Percentiles rank a stretch among this genome's conserved stretches.
Evolutionary conservation across 2,797 vertebrate genomes (phyloP).

Genomic region (Atherinosoma microstoma): DNA sequence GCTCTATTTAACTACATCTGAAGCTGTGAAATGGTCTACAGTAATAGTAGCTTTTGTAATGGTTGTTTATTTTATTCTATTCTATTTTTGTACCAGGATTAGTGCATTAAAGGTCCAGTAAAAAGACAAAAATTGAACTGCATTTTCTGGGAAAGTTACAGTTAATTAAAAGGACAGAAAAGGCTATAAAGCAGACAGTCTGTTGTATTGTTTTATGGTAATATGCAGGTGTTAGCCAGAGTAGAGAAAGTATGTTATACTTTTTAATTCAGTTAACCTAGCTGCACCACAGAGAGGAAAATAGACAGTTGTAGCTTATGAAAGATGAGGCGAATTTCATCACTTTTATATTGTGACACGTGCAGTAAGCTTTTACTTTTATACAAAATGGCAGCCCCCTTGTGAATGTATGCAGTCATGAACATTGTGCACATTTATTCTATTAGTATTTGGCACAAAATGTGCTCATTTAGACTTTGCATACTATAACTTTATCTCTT

Average conservation of each 20-base stretch:
- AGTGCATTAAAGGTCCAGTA: not conserved
- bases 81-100: not conserved
- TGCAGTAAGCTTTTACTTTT: not conserved
- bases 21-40: not conserved
- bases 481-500: not conserved
- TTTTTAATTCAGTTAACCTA: not conserved
- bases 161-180: not conserved
- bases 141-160: not conserved
- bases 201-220: not conserved
- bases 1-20: not conserved
- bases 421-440: conserved; percentile 6
- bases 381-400: not conserved
- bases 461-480: conserved; percentile 45
- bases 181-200: not conserved
- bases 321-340: not conserved
- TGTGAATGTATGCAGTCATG: conserved; percentile 1
- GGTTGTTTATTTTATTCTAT: not conserved
- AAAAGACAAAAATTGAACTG: not conserved
- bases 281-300: not conserved
- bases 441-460: conserved; percentile 32
- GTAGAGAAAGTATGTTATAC: not conserved
- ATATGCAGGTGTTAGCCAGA: not conserved
- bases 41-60: not conserved
- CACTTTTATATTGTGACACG: not conserved
- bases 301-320: not conserved